Evolutionary conservation across 2,888 invertebrate genomes (phyloP).

Genomic region (Xylophagus ater): DNA sequence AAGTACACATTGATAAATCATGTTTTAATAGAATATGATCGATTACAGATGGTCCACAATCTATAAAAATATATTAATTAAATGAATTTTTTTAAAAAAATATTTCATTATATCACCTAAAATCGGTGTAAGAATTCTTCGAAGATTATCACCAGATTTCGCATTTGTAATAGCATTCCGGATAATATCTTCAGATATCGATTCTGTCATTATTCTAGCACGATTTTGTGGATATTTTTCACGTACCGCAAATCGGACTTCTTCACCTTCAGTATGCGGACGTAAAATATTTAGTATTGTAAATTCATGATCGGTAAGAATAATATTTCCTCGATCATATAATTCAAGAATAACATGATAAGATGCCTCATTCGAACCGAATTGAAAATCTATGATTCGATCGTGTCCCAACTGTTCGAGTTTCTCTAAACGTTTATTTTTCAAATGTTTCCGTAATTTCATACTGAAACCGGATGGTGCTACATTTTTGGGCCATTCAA

Average conservation of each 20-base stretch:
- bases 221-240: constrained; percentile 80
- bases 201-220: constrained; percentile 52
- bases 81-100: neutral
- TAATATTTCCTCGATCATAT: constrained; percentile 91
- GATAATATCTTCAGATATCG: constrained; percentile 46
- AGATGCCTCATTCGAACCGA: constrained; percentile 85
- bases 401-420: constrained; percentile 83
- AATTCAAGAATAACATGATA: constrained; percentile 92
- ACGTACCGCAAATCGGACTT: constrained; percentile 76
- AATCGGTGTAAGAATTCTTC: constrained; percentile 70
- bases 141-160: constrained; percentile 63
- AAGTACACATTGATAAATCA: constrained; percentile 52
- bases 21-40: constrained; percentile 74
- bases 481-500: constrained; percentile 97
- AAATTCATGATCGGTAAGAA: constrained; percentile 83
- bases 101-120: constrained; percentile 45
- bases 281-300: constrained; percentile 86
- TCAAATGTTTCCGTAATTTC: constrained; percentile 96
- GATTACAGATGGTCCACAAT: constrained; percentile 83
- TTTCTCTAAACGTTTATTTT: constrained; percentile 84
- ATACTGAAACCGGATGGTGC: constrained; percentile 94
- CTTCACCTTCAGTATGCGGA: constrained; percentile 85
- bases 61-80: constrained; percentile 36
- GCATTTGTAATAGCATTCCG: constrained; percentile 48
- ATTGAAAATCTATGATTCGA: constrained; percentile 88